Evolutionary conservation across 1,140 invertebrate species (phyloP).

Genomic region (Trichogramma pretiosum): DNA sequence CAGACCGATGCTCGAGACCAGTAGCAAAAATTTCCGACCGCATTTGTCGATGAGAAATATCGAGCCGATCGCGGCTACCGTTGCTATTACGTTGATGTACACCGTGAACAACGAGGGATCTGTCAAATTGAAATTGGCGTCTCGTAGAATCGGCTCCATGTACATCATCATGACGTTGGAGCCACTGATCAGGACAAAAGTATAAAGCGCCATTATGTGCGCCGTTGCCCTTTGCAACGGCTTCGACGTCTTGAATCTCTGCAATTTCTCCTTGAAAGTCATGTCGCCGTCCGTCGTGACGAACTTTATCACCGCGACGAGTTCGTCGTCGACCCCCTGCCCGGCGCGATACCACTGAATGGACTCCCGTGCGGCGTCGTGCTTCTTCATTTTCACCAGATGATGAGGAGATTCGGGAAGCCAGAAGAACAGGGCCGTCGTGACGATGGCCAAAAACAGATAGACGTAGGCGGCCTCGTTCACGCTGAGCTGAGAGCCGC

Average conservation of each 20-base stretch:
- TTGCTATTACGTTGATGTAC: conserved; percentile 57
- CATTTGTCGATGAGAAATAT: conserved; percentile 59
- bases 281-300: not conserved
- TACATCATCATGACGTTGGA: conserved; percentile 68
- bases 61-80: conserved; percentile 42
- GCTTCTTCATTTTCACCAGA: conserved; percentile 47
- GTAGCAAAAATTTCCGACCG: conserved; percentile 58
- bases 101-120: conserved; percentile 49
- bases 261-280: conserved; percentile 6
- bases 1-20: conserved; percentile 47
- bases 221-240: conserved; percentile 49
- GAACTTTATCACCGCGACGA: conserved; percentile 13
- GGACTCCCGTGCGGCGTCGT: conserved; percentile 49
- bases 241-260: conserved; percentile 4
- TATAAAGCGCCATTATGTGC: conserved; percentile 56
- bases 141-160: conserved; percentile 61
- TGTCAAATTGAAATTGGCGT: conserved; percentile 44
- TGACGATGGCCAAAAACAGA: conserved; percentile 62
- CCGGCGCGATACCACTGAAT: conserved; percentile 19
- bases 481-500: conserved; percentile 54
- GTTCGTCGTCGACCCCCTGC: conserved; percentile 4
- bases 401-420: conserved; percentile 69
- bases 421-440: conserved; percentile 53
- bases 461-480: conserved; percentile 50
- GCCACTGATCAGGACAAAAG: conserved; percentile 66